Evolutionary conservation across 1,140 invertebrate genomes (phyloP).

Genomic region (Pinna nobilis): DNA sequence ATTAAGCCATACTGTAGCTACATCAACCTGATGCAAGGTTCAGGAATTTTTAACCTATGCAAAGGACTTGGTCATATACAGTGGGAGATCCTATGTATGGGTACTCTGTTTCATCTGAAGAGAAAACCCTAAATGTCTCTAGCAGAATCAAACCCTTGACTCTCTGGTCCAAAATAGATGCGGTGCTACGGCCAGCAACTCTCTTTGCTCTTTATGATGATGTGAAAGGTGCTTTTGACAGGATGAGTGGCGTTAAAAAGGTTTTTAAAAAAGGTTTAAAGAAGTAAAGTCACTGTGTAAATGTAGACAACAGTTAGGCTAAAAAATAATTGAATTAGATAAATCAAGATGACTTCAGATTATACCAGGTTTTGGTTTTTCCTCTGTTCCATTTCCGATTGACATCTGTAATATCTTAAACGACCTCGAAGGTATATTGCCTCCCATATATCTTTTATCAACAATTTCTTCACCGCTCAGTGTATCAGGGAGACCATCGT

Average conservation of each 20-base stretch:
- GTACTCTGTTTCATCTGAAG: too few relatives aligned
- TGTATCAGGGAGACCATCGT: constrained; percentile 65
- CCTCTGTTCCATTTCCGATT: constrained; percentile 61
- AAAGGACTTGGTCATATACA: too few relatives aligned
- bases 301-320: background rate
- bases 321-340: background rate
- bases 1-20: too few relatives aligned
- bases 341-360: too few relatives aligned
- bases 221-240: background rate
- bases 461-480: constrained; percentile 60
- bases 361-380: background rate
- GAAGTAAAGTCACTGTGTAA: background rate
- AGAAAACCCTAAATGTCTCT: too few relatives aligned
- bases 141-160: too few relatives aligned
- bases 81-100: too few relatives aligned
- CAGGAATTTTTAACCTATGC: too few relatives aligned
- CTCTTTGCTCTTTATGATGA: background rate
- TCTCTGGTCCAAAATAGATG: too few relatives aligned
- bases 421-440: constrained; percentile 88
- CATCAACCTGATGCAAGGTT: too few relatives aligned
- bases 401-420: constrained; percentile 85
- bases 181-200: too few relatives aligned
- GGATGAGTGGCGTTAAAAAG: background rate
- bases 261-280: background rate
- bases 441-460: constrained; percentile 81